Conservation (phyloP, 2,888 invertebrate species). For the Drosophila lacicola region DNA sequence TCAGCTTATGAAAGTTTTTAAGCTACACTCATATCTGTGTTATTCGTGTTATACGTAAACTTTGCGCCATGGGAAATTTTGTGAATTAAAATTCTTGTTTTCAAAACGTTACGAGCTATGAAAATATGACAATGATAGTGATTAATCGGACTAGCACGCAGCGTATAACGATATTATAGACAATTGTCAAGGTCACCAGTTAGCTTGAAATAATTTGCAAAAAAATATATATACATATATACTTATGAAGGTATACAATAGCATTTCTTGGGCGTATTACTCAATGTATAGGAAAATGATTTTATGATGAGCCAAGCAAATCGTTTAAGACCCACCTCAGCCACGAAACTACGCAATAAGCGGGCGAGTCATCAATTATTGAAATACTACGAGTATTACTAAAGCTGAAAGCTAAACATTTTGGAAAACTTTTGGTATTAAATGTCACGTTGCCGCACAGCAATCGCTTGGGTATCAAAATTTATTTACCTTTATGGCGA, state of each 20-base stretch:
- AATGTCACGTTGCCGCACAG: neutral
- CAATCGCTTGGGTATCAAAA: neutral
- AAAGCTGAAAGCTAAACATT: neutral
- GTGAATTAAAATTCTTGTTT: constrained; percentile 43
- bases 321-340: neutral
- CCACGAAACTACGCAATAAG: neutral
- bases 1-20: constrained; percentile 31
- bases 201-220: neutral
- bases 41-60: constrained; percentile 42
- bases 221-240: neutral
- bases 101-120: constrained; percentile 16
- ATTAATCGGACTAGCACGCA: constrained; percentile 30
- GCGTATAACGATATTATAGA: constrained; percentile 5
- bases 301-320: constrained; percentile 1
- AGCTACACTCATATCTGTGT: constrained; percentile 25
- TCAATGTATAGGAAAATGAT: neutral
- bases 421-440: neutral
- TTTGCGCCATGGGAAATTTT: constrained; percentile 42
- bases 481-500: neutral
- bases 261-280: neutral
- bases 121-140: constrained; percentile 11
- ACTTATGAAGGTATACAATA: neutral
- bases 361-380: constrained; percentile 1
- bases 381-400: neutral
- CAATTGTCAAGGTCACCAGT: constrained; percentile 33